Conservation (phyloP, 2,797 vertebrate genomes). For the Aphelocoma californica region DNA sequence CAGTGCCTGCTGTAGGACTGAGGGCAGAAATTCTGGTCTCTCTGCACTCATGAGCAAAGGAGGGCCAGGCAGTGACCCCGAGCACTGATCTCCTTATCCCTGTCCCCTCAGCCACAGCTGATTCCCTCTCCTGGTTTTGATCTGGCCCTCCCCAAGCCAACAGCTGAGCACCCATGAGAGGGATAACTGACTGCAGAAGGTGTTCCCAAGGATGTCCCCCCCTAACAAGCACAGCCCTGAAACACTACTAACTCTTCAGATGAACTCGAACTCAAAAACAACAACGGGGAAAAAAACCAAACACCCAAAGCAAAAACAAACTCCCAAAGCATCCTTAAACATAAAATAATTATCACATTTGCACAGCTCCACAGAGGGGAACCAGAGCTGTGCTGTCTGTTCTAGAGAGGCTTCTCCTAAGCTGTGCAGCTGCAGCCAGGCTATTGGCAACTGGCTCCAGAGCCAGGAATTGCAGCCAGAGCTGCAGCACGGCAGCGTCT, state of each 20-base stretch:
- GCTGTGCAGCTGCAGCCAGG: not conserved
- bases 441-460: not conserved
- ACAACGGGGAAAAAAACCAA: not conserved
- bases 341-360: not conserved
- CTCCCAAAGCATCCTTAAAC: not conserved
- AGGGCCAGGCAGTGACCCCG: not conserved
- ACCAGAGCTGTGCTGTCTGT: not conserved
- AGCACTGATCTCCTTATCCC: not conserved
- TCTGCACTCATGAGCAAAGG: not conserved
- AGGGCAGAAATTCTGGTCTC: not conserved
- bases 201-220: not conserved
- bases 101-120: not conserved
- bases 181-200: not conserved
- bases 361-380: not conserved
- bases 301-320: not conserved
- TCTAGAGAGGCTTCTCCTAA: not conserved
- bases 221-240: not conserved
- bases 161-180: not conserved
- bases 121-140: not conserved
- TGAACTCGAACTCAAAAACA: not conserved
- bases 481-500: not conserved
- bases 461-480: not conserved
- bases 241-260: not conserved
- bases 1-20: fast-evolving
- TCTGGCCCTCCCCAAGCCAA: not conserved